Conservation (phyloP, 2,113 vertebrate genomes). For the Sigmodon hispidus region DNA sequence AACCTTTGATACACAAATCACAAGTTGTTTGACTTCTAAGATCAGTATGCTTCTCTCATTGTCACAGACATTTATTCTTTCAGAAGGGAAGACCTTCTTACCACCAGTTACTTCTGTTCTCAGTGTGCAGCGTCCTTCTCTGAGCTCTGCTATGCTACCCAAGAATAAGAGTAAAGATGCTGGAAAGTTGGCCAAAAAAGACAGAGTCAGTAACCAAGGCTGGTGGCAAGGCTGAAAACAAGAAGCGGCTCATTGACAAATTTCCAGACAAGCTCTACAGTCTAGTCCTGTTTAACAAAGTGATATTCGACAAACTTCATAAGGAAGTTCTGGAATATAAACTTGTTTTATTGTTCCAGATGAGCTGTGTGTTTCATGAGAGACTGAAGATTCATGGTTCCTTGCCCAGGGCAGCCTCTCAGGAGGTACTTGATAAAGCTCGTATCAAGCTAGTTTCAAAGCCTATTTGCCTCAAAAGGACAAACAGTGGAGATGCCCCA, state of each 20-base stretch:
- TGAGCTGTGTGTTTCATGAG: neutral
- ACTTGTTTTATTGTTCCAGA: neutral
- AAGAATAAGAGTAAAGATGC: neutral
- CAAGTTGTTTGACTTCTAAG: neutral
- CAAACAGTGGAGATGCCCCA: neutral
- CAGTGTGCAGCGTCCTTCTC: neutral
- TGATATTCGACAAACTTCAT: neutral
- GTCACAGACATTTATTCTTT: neutral
- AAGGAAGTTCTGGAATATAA: neutral
- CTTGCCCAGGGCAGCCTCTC: neutral
- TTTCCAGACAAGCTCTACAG: neutral
- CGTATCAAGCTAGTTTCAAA: neutral
- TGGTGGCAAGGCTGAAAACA: neutral
- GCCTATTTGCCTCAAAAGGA: neutral
- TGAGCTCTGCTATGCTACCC: neutral
- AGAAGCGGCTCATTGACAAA: neutral
- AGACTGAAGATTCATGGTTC: neutral
- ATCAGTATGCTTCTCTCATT: neutral
- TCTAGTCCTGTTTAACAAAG: neutral
- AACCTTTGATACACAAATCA: neutral
- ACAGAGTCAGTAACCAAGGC: neutral
- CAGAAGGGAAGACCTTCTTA: conserved; percentile 3
- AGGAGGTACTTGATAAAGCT: neutral
- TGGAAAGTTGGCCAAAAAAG: neutral
- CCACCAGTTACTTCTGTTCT: neutral